Conservation (phyloP, 2,113 vertebrate genomes). For the Neolamprologus hecqui region DNA sequence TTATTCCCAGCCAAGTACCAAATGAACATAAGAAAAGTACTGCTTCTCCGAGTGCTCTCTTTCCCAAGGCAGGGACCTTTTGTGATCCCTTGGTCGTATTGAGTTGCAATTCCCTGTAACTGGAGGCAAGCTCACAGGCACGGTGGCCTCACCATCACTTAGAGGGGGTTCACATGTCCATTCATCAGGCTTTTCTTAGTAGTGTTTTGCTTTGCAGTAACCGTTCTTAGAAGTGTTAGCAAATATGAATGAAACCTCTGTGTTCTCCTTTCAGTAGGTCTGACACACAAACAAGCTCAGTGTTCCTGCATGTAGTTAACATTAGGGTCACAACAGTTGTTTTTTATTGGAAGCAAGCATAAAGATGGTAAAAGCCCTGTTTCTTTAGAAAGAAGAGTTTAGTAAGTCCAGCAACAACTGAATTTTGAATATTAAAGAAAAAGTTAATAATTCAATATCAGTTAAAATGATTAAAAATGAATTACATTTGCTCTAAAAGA, state of each 20-base stretch:
- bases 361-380: background rate
- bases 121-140: constrained; percentile 17
- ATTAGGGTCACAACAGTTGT: background rate
- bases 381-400: background rate
- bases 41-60: background rate
- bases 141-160: constrained; percentile 24
- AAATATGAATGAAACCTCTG: constrained; percentile 1
- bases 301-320: background rate
- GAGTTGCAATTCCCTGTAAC: constrained; percentile 24
- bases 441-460: background rate
- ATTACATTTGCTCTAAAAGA: background rate
- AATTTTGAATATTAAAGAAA: background rate
- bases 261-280: background rate
- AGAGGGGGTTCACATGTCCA: constrained; percentile 25
- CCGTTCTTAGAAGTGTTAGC: background rate
- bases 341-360: background rate
- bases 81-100: constrained; percentile 1
- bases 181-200: constrained; percentile 19
- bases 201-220: background rate
- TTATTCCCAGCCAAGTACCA: background rate
- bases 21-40: background rate
- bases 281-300: background rate
- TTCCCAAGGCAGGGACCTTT: background rate
- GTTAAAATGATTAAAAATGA: background rate
- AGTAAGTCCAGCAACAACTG: background rate